phyloP scores from a whole-genome alignment of 2,888 invertebrate genomes.

The Agelastica alni region DNA sequence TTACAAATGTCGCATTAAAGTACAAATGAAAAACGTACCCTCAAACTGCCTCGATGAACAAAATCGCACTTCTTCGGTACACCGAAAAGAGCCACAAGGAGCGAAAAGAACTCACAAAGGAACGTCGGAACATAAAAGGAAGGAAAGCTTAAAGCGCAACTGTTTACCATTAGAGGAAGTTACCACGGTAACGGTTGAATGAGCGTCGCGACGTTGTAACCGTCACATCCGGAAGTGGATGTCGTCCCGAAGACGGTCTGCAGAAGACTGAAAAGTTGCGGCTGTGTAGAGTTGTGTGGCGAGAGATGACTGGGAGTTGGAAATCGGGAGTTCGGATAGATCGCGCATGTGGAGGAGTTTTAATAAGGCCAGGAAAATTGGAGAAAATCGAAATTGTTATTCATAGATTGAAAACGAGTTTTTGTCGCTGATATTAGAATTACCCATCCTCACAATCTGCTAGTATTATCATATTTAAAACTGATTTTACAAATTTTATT shows the following conservation, averaged over 20 bases:
- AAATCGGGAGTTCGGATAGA: constrained; percentile 16
- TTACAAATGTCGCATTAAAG: too few relatives aligned
- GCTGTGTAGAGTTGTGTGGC: constrained; percentile 29
- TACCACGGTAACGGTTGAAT: constrained; percentile 38
- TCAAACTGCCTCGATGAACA: constrained; percentile 1
- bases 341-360: constrained; percentile 31
- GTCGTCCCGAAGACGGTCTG: constrained; percentile 30
- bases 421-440: constrained; percentile 19
- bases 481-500: too few relatives aligned
- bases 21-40: constrained; percentile 13
- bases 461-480: too few relatives aligned
- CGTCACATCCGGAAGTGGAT: constrained; percentile 22
- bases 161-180: constrained; percentile 35
- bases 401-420: constrained; percentile 32
- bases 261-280: constrained; percentile 29
- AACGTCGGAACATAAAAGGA: constrained; percentile 27
- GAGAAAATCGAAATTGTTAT: constrained; percentile 37
- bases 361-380: constrained; percentile 33
- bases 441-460: too few relatives aligned
- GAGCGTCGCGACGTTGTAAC: constrained; percentile 19
- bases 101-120: constrained; percentile 28
- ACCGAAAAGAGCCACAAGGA: constrained; percentile 26
- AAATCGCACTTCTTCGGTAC: constrained; percentile 16
- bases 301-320: constrained; percentile 31
- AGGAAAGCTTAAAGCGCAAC: constrained; percentile 31